phyloP scores from a whole-genome alignment of 2,797 vertebrate species.

The Uromys caudimaculatus region DNA sequence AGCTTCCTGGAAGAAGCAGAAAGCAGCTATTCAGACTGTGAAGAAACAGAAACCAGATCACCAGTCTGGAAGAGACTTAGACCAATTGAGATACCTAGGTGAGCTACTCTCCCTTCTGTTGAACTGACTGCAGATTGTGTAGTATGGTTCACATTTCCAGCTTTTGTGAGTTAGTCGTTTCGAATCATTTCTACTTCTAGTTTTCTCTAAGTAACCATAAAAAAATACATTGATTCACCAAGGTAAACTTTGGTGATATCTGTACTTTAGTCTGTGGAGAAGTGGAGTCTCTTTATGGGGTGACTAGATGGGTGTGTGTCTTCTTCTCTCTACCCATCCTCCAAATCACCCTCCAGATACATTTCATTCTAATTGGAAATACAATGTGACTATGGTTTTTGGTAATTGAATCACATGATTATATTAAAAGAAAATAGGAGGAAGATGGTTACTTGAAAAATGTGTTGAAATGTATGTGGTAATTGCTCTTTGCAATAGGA shows the following conservation, averaged over 20 bases:
- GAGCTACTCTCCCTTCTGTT: accelerated
- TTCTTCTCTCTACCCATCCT: neutral
- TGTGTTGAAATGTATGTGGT: neutral
- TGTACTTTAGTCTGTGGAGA: neutral
- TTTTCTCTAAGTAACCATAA: neutral
- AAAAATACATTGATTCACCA: neutral
- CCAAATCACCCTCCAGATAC: neutral
- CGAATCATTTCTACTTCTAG: neutral
- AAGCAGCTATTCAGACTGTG: neutral
- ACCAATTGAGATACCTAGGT: no score
- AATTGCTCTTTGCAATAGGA: neutral
- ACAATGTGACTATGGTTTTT: neutral
- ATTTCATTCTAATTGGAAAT: slow-evolving; percentile 20
- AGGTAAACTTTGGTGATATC: no score
- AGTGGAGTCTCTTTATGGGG: no score
- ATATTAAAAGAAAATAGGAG: neutral
- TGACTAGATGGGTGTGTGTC: neutral
- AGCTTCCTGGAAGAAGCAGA: neutral
- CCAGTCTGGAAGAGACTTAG: neutral
- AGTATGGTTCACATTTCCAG: neutral
- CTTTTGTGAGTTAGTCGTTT: neutral
- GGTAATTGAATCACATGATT: neutral
- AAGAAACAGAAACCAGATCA: neutral
- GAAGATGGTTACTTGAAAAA: neutral
- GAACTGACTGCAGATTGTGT: neutral